phyloP scores from a whole-genome alignment of 2,113 vertebrate species.

The Cepphus grylle region DNA sequence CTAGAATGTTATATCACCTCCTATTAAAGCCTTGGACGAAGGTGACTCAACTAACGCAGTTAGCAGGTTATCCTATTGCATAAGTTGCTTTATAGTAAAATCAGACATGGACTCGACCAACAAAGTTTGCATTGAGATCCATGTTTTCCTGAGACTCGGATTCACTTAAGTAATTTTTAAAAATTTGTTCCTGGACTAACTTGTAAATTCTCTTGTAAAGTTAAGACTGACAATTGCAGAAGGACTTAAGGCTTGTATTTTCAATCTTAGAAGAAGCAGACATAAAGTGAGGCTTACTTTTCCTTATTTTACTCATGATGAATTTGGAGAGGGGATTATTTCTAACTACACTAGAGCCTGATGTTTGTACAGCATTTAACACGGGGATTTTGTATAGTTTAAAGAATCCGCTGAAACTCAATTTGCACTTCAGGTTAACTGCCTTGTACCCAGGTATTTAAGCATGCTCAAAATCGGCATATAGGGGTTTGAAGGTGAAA shows the following conservation, averaged over 20 bases:
- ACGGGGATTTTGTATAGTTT: background rate
- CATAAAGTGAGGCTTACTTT: background rate
- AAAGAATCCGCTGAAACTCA: background rate
- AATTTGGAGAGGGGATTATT: background rate
- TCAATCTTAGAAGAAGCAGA: background rate
- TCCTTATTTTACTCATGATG: background rate
- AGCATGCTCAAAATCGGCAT: background rate
- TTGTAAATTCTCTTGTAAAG: background rate
- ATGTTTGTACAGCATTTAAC: background rate
- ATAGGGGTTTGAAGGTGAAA: background rate
- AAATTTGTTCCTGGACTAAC: background rate
- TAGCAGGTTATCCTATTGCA: background rate
- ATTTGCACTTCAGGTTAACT: background rate
- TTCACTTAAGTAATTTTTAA: background rate
- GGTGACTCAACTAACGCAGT: background rate
- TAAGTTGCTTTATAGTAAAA: background rate
- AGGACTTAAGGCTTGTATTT: background rate
- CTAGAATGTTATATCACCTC: slow-evolving; percentile 4
- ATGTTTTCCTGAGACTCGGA: background rate
- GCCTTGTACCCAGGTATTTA: background rate
- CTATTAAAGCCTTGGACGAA: background rate
- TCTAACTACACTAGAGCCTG: background rate
- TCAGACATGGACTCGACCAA: background rate
- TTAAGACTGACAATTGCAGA: background rate
- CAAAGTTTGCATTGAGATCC: background rate